phyloP scores from a whole-genome alignment of 2,888 invertebrate species.

The Papilio protenor region DNA sequence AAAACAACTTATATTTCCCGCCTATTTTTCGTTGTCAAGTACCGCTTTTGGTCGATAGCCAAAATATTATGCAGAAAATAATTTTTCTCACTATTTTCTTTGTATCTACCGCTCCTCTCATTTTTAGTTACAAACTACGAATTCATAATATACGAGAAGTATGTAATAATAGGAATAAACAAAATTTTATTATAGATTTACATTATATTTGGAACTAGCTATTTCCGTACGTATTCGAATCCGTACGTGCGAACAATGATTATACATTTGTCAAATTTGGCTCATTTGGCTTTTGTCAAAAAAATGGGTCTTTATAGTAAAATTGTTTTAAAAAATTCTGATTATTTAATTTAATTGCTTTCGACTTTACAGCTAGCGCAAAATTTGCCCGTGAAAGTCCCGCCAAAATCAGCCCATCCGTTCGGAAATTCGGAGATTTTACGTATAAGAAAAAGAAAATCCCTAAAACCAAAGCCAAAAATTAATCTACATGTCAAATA shows the following conservation, averaged over 20 bases:
- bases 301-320: no score
- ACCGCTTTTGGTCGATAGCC: not conserved
- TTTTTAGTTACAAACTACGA: not conserved
- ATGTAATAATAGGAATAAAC: not conserved
- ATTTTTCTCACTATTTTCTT: not conserved
- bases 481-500: not conserved
- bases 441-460: not conserved
- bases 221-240: no score
- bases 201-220: not conserved
- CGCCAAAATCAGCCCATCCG: no score
- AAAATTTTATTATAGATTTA: not conserved
- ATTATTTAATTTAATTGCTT: no score
- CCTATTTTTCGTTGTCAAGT: slow-evolving; percentile 6
- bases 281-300: no score
- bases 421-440: no score
- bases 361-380: no score
- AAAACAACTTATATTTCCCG: slow-evolving; percentile 9
- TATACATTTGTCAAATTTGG: not conserved
- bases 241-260: no score
- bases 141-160: not conserved
- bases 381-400: no score
- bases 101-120: not conserved
- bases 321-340: no score
- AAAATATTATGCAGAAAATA: slow-evolving; percentile 5
- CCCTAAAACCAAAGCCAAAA: not conserved